phyloP scores from a whole-genome alignment of 2,113 vertebrate species.

The Pelobates fuscus region DNA sequence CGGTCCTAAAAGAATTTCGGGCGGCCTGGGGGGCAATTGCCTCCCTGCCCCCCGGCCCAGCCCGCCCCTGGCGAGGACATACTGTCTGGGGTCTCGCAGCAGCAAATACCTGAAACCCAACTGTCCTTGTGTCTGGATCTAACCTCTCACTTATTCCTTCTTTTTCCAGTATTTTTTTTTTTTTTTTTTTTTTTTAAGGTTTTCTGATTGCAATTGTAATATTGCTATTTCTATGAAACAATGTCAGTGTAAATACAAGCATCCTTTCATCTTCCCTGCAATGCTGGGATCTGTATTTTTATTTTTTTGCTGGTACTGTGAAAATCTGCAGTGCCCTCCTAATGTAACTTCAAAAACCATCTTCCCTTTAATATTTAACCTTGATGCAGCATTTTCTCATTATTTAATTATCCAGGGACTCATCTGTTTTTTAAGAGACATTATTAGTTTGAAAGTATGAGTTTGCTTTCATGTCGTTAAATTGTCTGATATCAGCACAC shows the following conservation, averaged over 20 bases:
- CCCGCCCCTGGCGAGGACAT: too few species aligned
- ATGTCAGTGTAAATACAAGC: conserved; percentile 1
- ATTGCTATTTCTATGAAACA: conserved; percentile 10
- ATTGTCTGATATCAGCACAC: conserved; percentile 35
- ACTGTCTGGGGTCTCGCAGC: too few species aligned
- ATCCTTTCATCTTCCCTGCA: conserved; percentile 32
- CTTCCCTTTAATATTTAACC: conserved; percentile 32
- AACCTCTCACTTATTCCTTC: too few species aligned
- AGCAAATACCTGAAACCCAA: too few species aligned
- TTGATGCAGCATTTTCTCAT: conserved; percentile 29
- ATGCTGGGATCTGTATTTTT: neutral
- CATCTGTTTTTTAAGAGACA: conserved; percentile 34
- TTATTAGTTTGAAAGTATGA: conserved; percentile 40
- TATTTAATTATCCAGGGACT: conserved; percentile 40
- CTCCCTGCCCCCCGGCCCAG: too few species aligned
- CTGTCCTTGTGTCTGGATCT: too few species aligned
- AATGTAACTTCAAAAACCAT: conserved; percentile 29
- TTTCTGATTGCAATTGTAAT: neutral
- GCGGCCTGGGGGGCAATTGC: too few species aligned
- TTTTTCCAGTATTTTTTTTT: too few species aligned
- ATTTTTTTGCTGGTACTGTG: neutral
- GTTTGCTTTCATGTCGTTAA: conserved; percentile 35
- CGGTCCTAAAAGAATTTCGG: too few species aligned
- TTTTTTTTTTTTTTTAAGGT: neutral
- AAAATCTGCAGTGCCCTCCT: conserved; percentile 10